Conservation (phyloP, 2,113 vertebrate genomes). For the Euleptes europaea region DNA sequence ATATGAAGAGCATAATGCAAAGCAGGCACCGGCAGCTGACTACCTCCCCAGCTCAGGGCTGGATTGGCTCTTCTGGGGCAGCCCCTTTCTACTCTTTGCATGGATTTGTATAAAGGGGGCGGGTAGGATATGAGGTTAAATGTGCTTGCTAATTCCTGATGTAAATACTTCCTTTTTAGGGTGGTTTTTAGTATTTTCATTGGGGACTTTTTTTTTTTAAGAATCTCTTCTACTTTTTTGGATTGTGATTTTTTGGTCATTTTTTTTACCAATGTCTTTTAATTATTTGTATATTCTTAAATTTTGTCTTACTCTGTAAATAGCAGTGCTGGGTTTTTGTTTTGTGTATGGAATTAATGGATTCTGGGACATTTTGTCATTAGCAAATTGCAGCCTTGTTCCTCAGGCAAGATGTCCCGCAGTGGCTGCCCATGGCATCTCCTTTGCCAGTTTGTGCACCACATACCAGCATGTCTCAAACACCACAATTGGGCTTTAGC, state of each 20-base stretch:
- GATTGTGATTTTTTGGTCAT: slow-evolving; percentile 74
- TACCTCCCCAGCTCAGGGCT: slow-evolving; percentile 36
- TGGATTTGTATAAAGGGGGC: slow-evolving; percentile 41
- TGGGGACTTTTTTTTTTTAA: slow-evolving; percentile 64
- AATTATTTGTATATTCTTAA: slow-evolving; percentile 61
- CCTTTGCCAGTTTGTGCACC: neutral
- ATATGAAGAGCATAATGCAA: neutral
- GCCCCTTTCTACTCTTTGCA: slow-evolving; percentile 44
- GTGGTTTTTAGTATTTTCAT: slow-evolving; percentile 74
- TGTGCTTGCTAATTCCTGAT: slow-evolving; percentile 55
- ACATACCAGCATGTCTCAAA: neutral
- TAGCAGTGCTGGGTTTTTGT: slow-evolving; percentile 34
- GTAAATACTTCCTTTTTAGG: slow-evolving; percentile 73
- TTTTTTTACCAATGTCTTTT: slow-evolving; percentile 63
- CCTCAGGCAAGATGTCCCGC: fast-evolving
- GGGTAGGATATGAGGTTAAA: slow-evolving; percentile 25
- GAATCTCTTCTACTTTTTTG: slow-evolving; percentile 68
- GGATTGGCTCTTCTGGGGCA: slow-evolving; percentile 34
- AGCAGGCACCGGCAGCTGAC: slow-evolving; percentile 8
- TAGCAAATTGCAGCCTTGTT: neutral
- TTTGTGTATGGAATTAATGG: neutral
- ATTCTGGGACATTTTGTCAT: neutral
- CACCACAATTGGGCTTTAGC: neutral
- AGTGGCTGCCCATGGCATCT: neutral
- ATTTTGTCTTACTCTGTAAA: slow-evolving; percentile 64